Conservation (phyloP, 2,888 invertebrate species). For the Alviniconcha strummeri region DNA sequence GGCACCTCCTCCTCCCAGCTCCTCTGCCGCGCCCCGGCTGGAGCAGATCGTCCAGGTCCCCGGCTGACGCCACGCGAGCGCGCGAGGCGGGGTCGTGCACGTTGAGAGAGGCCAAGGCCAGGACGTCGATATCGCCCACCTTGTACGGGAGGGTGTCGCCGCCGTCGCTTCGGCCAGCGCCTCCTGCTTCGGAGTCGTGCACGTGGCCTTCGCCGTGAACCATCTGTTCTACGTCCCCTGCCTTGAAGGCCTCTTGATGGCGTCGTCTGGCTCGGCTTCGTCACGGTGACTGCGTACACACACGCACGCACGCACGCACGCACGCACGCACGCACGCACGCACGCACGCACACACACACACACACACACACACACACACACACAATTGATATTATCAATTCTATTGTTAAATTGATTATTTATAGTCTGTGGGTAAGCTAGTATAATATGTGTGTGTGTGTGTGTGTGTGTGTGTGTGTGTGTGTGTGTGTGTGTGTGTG, state of each 20-base stretch:
- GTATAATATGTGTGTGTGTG: neutral
- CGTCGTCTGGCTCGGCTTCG: neutral
- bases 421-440: too few species aligned
- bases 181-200: neutral
- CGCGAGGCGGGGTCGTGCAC: conserved; percentile 27
- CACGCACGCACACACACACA: conserved; percentile 19
- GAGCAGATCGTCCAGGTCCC: conserved; percentile 9
- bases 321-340: conserved; percentile 19
- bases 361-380: neutral
- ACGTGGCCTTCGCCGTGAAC: conserved; percentile 3
- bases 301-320: conserved; percentile 10
- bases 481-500: neutral
- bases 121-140: conserved; percentile 12
- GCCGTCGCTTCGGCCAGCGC: neutral
- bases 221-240: conserved; percentile 27
- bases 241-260: conserved; percentile 12
- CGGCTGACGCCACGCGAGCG: conserved; percentile 3
- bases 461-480: neutral
- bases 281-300: too few species aligned
- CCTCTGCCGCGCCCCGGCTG: neutral
- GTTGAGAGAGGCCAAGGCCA: neutral
- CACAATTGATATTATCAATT: too few species aligned
- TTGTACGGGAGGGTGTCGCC: neutral
- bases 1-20: neutral
- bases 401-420: too few species aligned